Conservation (phyloP, 2,113 vertebrate species). For the Climacteris rufus region DNA sequence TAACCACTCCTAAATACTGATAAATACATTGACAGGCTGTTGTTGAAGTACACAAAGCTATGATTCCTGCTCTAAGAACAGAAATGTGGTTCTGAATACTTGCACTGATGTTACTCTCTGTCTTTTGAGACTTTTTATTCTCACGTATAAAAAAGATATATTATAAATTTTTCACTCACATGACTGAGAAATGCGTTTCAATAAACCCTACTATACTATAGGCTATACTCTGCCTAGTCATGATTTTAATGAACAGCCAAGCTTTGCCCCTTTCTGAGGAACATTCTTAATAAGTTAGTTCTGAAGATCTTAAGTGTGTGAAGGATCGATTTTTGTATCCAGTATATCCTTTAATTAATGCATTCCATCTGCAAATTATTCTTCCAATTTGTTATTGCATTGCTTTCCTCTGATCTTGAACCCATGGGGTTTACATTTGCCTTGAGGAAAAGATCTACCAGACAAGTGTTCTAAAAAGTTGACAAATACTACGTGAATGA, state of each 20-base stretch:
- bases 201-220: not conserved
- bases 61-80: not conserved
- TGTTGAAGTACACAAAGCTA: not conserved
- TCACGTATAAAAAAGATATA: not conserved
- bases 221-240: not conserved
- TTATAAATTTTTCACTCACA: not conserved
- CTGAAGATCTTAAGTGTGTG: not conserved
- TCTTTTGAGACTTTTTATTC: not conserved
- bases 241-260: not conserved
- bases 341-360: slow-evolving; percentile 26
- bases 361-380: slow-evolving; percentile 12
- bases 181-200: not conserved
- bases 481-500: slow-evolving; percentile 17
- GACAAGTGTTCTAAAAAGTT: not conserved
- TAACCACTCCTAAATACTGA: not conserved
- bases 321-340: not conserved
- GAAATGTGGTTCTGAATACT: not conserved
- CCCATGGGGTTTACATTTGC: not conserved
- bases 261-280: not conserved
- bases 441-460: slow-evolving; percentile 23
- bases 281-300: not conserved
- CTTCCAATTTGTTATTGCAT: not conserved
- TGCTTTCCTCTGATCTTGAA: not conserved
- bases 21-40: not conserved
- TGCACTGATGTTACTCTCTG: not conserved